phyloP scores from a whole-genome alignment of 2,797 vertebrate species.

The Stomatorhinus walkeri region DNA sequence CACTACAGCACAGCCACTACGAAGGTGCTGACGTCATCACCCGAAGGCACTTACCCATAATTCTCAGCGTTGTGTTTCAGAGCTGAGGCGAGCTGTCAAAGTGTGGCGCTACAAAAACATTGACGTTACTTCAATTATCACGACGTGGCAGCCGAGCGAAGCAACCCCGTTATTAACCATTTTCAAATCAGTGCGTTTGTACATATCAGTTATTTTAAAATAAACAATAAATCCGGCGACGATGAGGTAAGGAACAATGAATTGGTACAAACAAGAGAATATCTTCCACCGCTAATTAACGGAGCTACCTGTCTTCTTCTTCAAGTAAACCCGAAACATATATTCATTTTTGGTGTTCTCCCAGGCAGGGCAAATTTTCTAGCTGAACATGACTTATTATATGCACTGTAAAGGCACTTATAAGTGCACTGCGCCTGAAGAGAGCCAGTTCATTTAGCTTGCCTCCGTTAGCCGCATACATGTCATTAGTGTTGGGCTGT shows the following conservation, averaged over 20 bases:
- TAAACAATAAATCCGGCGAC: conserved; percentile 17
- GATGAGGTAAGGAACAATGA: conserved; percentile 28
- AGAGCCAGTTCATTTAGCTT: not conserved
- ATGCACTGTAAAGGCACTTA: not conserved
- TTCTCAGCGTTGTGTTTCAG: not conserved
- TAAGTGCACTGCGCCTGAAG: not conserved
- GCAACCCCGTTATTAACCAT: not conserved
- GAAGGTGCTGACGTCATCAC: not conserved
- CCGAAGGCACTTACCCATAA: conserved; percentile 10
- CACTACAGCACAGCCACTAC: not conserved
- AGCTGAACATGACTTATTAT: not conserved
- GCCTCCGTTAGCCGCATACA: not conserved
- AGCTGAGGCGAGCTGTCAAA: conserved; percentile 17
- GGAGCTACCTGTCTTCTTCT: not conserved
- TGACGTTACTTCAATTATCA: not conserved
- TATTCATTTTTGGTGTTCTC: not conserved
- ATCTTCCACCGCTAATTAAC: not conserved
- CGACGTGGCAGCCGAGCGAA: not conserved
- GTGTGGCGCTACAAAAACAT: conserved; percentile 10
- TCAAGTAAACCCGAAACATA: not conserved
- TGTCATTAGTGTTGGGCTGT: not conserved
- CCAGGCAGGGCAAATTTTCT: not conserved
- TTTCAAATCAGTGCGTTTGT: not conserved
- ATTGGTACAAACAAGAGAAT: not conserved
- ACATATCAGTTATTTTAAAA: not conserved